phyloP scores from a whole-genome alignment of 2,888 invertebrate genomes.

The Ctenicera cuprea region DNA sequence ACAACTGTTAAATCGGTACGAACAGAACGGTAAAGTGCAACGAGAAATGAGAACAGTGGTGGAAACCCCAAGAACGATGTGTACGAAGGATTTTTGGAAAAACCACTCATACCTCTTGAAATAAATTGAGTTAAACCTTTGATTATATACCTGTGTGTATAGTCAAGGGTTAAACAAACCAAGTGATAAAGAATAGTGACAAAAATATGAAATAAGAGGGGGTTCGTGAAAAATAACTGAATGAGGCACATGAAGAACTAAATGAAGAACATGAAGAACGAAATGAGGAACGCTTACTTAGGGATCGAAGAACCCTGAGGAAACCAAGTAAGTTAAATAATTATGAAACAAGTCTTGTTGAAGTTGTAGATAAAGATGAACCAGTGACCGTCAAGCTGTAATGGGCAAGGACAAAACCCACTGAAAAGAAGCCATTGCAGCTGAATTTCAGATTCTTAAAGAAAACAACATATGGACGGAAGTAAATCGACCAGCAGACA shows the following conservation, averaged over 20 bases:
- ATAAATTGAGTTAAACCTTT: no score
- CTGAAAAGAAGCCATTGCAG: neutral
- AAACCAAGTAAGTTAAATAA: neutral
- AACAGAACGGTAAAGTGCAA: conserved; percentile 69
- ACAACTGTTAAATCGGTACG: conserved; percentile 63
- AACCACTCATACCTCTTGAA: no score
- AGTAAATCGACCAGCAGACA: conserved; percentile 3
- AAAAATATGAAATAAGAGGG: no score
- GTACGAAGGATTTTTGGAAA: no score
- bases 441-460: conserved; percentile 57
- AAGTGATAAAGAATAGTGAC: no score
- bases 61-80: no score
- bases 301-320: neutral
- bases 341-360: neutral
- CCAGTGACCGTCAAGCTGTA: neutral
- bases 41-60: no score
- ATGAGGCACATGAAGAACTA: no score
- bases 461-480: conserved; percentile 40
- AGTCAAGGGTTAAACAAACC: no score
- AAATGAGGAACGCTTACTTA: neutral
- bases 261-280: no score
- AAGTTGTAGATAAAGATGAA: neutral
- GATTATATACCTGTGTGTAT: no score
- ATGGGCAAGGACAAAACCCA: neutral
- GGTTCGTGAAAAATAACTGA: no score